Evolutionary conservation across 1,140 invertebrate genomes (phyloP).

Genomic region (Drosophila oshimai): DNA sequence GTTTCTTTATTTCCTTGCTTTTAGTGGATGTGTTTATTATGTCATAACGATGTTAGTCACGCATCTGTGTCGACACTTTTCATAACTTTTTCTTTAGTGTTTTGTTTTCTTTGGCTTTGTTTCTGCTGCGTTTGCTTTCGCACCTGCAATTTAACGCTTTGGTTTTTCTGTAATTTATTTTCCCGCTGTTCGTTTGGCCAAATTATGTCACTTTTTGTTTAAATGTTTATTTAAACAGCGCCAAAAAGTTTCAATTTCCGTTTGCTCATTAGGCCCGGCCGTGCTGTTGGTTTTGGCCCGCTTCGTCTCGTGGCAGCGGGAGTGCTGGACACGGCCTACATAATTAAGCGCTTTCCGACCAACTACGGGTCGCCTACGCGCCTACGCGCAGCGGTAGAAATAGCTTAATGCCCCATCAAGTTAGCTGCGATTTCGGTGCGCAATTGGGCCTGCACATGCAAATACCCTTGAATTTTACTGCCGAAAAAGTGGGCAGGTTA

Average conservation of each 20-base stretch:
- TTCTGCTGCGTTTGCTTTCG: slow-evolving; percentile 17
- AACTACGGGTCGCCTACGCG: slow-evolving; percentile 17
- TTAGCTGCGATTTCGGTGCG: slow-evolving; percentile 28
- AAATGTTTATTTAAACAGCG: slow-evolving; percentile 55
- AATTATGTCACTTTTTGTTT: slow-evolving; percentile 65
- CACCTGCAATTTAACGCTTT: slow-evolving; percentile 32
- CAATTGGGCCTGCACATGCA: slow-evolving; percentile 16
- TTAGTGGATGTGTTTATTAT: slow-evolving; percentile 47
- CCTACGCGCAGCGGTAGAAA: slow-evolving; percentile 15
- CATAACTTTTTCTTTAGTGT: slow-evolving; percentile 33
- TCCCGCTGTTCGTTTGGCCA: slow-evolving; percentile 7
- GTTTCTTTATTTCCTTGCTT: slow-evolving; percentile 12
- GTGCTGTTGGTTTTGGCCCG: slow-evolving; percentile 21
- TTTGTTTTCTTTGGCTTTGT: slow-evolving; percentile 12
- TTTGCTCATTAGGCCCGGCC: slow-evolving; percentile 53
- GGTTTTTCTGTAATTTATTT: neutral
- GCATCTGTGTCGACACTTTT: slow-evolving; percentile 52
- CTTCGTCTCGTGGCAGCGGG: neutral
- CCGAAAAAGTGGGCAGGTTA: too few species aligned
- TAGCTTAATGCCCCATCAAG: slow-evolving; percentile 37
- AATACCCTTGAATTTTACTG: slow-evolving; percentile 16
- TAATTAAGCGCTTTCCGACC: slow-evolving; percentile 55
- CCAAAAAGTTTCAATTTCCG: slow-evolving; percentile 66
- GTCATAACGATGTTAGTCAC: slow-evolving; percentile 67
- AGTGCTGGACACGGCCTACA: neutral